Percentiles rank a stretch among this genome's conserved stretches.
Conservation (phyloP, 2,888 invertebrate genomes). For the Chrysotoxum bicinctum region DNA sequence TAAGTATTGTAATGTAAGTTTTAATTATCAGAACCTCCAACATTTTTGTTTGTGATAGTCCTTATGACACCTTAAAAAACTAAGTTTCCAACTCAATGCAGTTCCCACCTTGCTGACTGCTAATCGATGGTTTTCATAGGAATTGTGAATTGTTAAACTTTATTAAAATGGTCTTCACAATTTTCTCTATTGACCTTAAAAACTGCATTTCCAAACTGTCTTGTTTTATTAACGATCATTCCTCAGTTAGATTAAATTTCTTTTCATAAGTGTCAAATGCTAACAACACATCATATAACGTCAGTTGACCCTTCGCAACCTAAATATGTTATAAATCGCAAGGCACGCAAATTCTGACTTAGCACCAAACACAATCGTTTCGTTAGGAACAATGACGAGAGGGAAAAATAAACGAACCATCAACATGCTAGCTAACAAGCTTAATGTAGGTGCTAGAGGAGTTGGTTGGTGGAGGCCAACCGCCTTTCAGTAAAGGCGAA, state of each 20-base stretch:
- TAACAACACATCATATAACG: slow-evolving; percentile 20
- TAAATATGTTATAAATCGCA: slow-evolving; percentile 33
- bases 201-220: neutral
- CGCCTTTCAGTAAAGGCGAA: slow-evolving; percentile 15
- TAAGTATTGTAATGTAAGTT: too few relatives aligned
- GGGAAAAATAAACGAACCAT: slow-evolving; percentile 56
- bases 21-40: too few relatives aligned
- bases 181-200: neutral
- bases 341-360: slow-evolving; percentile 36
- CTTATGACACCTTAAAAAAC: neutral
- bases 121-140: neutral
- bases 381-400: slow-evolving; percentile 54
- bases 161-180: neutral
- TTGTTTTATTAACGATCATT: slow-evolving; percentile 4
- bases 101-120: too few relatives aligned
- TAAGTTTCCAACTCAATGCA: neutral
- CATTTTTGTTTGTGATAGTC: too few relatives aligned
- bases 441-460: slow-evolving; percentile 29
- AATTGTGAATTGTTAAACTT: neutral
- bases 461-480: neutral
- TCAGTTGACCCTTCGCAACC: slow-evolving; percentile 38
- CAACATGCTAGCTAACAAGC: slow-evolving; percentile 71
- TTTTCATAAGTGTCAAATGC: slow-evolving; percentile 38
- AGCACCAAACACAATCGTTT: slow-evolving; percentile 48
- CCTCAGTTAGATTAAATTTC: slow-evolving; percentile 21